Evolutionary conservation across 2,888 invertebrate genomes (phyloP), one percentile per base, ranked within the genome.

Genomic region (Lamellibrachia columna): DNA sequence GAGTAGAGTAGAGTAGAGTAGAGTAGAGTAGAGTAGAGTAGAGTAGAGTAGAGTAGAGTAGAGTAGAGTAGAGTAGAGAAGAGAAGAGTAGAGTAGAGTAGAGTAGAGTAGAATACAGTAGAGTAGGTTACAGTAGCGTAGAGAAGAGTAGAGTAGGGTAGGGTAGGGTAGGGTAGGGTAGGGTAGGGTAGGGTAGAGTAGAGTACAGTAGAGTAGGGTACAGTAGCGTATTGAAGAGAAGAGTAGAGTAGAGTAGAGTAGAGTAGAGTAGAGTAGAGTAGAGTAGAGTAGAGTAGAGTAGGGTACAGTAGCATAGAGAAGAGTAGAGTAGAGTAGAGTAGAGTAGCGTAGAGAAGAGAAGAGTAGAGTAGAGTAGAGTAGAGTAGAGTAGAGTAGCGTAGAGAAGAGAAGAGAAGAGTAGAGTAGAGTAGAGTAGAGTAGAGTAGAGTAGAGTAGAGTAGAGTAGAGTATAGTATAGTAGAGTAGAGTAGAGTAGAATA

Each of bases 401-500:
- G n/a, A 90, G 90, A 15, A 90, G 90, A 90, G 90, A 15, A 90
- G 90, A 90, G 90, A 15, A 90, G 92, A 90, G 9, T n/a, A 7
- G 92, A 60, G 90, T 7, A 55, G 92, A 92, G 9, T 11, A 28
- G 92, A 90, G 92, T 52, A 9, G 92, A 92, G 53, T 7, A 28
- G 92, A 92, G 92, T 7, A 55, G 92, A 90, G 9, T n/a, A 7
- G 92, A 92, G 90, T n/a, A n/a, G n/a, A n/a, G n/a, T n/a, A n/a
- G n/a, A n/a, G n/a, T n/a, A n/a, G n/a, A n/a, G n/a, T n/a, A n/a
- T n/a, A n/a, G n/a, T n/a, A n/a, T n/a, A n/a, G n/a, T n/a, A n/a
- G n/a, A n/a, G n/a, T n/a, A n/a, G n/a, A n/a, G n/a, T n/a, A n/a
- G n/a, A n/a, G n/a, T n/a, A n/a, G n/a, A n/a, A n/a, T n/a, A n/a